phyloP scores from a whole-genome alignment of 2,888 invertebrate species.

The Hypomecis atomaria region DNA sequence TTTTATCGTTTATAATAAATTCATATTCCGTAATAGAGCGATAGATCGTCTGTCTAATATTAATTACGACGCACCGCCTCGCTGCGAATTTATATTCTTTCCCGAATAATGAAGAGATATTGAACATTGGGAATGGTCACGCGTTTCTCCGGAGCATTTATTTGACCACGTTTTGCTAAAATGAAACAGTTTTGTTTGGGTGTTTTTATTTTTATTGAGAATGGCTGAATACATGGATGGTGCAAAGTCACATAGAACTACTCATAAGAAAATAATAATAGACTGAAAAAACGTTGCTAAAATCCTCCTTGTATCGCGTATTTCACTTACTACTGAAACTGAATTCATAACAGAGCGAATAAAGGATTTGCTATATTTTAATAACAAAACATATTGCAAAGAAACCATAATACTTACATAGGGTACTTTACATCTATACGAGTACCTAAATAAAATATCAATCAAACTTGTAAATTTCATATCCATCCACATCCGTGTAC shows the following conservation, averaged over 20 bases:
- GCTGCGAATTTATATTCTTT: constrained; percentile 63
- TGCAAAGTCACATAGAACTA: too few species aligned
- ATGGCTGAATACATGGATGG: too few species aligned
- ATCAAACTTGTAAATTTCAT: too few species aligned
- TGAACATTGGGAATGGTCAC: not conserved
- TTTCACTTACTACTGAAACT: too few species aligned
- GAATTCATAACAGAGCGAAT: too few species aligned
- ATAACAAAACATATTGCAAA: too few species aligned
- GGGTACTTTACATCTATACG: too few species aligned
- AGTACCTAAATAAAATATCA: too few species aligned
- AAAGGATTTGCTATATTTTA: too few species aligned
- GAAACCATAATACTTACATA: too few species aligned
- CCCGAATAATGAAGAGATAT: constrained; percentile 65
- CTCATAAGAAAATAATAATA: too few species aligned
- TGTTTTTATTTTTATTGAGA: not conserved
- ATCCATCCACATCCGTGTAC: too few species aligned
- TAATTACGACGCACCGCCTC: constrained; percentile 60
- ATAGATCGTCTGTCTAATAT: constrained; percentile 69
- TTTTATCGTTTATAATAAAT: constrained; percentile 48
- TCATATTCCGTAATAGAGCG: constrained; percentile 66
- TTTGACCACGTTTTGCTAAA: not conserved
- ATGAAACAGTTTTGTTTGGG: not conserved
- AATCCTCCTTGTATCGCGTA: not conserved
- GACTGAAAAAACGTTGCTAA: not conserved
- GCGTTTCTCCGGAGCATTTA: not conserved